Base-by-base conservation (phyloP, 2,888 invertebrate species). In the Acronicta aceris region DNA sequence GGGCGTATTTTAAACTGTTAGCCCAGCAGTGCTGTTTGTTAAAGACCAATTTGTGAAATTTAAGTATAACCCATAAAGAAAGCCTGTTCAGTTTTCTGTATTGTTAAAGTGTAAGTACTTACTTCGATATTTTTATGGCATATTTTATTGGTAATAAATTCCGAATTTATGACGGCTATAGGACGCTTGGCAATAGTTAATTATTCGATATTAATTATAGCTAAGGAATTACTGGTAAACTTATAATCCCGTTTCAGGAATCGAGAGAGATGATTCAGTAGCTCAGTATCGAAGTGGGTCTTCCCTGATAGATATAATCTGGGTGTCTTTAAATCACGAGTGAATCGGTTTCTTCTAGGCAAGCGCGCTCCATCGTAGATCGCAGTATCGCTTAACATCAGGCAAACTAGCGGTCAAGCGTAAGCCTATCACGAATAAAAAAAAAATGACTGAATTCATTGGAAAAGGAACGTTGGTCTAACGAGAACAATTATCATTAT, bases 1-100 rank as follows among this genome's bases (percentile, higher is more conserved):
- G 50, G 76, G 78, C 80, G 83, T 87, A 85, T 82, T 85, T 85
- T 81, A 86, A 87, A 84, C 84, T 80, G 80, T 82, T 80, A 78
- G 76, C 79, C 71, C 71, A 74, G 64, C 61, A 82, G 70, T 79
- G 73, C 68, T 84, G 83, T 86, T 84, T 83, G 82, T 82, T 83
- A 80, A 83, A 86, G 74, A 81, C 79, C 81, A 84, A 85, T 86
- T 87, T 84, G 81, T 82, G 70, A 79, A 82, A 80, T 82, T 81
- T 73, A 79, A 82, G 74, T 77, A 80, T 77, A 81, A 73, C 73
- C 57, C 67, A 66, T 70, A 74, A 79, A 79, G 72, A 79, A 79
- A 78, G 71, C 74, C 73, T 74, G 73, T 79, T 74, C 71, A 63
- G 75, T 81, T 78, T 74, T 63, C 64, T 70, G 73, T 76, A 78